Base-by-base conservation (phyloP, 2,113 vertebrate species). In the Vanacampus margaritifer region DNA sequence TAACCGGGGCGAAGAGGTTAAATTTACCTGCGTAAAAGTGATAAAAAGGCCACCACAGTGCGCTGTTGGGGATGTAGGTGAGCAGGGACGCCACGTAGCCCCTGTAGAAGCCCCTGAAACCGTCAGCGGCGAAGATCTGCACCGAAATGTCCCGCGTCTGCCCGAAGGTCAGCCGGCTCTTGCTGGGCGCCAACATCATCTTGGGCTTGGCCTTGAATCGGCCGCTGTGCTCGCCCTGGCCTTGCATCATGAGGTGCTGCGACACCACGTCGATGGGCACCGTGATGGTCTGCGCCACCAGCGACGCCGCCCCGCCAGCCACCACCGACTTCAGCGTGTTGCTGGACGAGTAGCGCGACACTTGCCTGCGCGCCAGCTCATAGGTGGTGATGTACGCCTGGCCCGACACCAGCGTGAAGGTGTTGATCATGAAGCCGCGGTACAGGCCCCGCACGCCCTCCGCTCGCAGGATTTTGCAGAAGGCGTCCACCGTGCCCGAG, bases 21-120 rank as follows among this genome's bases (percentile, higher is more conserved):
- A n/a, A 58, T 50, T 87, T 91, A 99, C 97, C 97, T 80, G 93
- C 91, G 26, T 98, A 99, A 80, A 97, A 96, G 79, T 98, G 96
- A 78, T 99, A 99, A 89, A 99, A 98, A 67, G 97, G 96, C 97
- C 97, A 99, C 97, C 97, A 99, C 14, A 94, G 92, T 0, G 97
- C 97, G 3, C 96, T 99, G 91, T 98, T 99, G 2, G 97, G 96
- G 83, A 99, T 99, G 81, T 98, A 99, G 16, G 97, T 99, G 46
- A 99, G 94, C 12, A 98, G 90, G 0, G 96, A 98, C 0, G 96
- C 96, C 76, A 97, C 93, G 0, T 99, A 99, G 41, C 97, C 97
- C 16, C 96, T 80, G 87, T 99, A 99, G 90, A 99, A 99, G 0
- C 97, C 97, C 3, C 90, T 85, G 9, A 95, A 90, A 0, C 96